A percentile compares a stretch with the other conserved stretches of the same genome.
These are phyloP conservation scores for Hypocryptadius cinnamomeus DNA, from an alignment of 2,113 vertebrate genomes.

Conservation along the genomic window DNA sequence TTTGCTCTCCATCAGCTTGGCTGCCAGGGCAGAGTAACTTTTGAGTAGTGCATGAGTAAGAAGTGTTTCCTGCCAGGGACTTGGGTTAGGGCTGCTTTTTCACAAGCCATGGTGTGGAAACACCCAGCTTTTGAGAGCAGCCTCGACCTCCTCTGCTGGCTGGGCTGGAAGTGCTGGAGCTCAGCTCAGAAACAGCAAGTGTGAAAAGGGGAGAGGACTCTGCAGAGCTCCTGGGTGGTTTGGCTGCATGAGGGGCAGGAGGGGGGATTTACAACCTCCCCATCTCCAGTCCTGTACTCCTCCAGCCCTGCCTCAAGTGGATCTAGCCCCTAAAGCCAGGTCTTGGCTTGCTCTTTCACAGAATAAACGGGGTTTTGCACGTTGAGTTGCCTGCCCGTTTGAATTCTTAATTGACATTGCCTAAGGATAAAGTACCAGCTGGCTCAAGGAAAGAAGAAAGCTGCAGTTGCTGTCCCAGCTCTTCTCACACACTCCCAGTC, in stretches of 20 bases:
- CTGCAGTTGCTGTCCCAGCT: neutral
- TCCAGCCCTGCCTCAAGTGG: neutral
- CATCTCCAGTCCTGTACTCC: neutral
- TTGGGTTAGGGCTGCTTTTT: neutral
- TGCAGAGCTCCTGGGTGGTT: neutral
- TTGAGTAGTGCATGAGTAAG: neutral
- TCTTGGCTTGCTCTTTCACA: neutral
- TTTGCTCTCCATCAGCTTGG: neutral
- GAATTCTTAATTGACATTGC: neutral
- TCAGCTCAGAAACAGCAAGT: neutral
- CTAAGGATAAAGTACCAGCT: neutral
- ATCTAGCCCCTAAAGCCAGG: neutral
- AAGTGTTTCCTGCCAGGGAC: neutral
- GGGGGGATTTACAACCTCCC: neutral
- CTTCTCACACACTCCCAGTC: neutral
- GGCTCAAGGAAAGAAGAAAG: neutral
- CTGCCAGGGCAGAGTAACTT: neutral
- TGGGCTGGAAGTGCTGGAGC: neutral
- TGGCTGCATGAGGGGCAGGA: neutral
- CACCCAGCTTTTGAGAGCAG: neutral
- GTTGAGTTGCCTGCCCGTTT: neutral
- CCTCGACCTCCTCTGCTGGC: neutral
- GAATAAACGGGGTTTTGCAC: neutral
- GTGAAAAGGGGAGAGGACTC: neutral
- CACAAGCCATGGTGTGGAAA: neutral